Conservation (phyloP, 2,888 invertebrate genomes). For the Matsumyia berberina region DNA sequence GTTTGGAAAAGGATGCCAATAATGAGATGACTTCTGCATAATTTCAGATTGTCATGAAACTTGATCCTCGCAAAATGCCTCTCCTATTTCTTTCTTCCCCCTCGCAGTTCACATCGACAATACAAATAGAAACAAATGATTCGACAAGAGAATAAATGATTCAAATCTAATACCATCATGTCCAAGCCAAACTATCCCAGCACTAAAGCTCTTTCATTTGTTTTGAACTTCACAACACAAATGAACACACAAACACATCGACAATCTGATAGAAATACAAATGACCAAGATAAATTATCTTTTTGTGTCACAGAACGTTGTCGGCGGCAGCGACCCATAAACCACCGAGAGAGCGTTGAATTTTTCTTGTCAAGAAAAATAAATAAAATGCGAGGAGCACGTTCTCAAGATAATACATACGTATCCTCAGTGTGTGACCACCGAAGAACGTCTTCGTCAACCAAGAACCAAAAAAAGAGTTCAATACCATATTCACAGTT, state of each 20-base stretch:
- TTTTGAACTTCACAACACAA: slow-evolving; percentile 32
- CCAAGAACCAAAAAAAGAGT: slow-evolving; percentile 13
- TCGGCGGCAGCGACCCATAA: slow-evolving; percentile 60
- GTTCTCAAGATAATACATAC: slow-evolving; percentile 35
- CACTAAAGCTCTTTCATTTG: slow-evolving; percentile 22
- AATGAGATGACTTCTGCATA: too few species aligned
- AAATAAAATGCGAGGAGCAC: slow-evolving; percentile 20
- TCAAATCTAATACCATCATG: slow-evolving; percentile 52
- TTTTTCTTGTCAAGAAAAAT: slow-evolving; percentile 17
- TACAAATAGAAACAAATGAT: slow-evolving; percentile 1
- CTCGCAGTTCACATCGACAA: background rate
- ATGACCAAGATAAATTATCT: slow-evolving; percentile 65
- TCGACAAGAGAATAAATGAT: slow-evolving; percentile 21
- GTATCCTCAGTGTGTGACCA: slow-evolving; percentile 24
- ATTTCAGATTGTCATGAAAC: too few species aligned
- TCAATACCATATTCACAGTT: slow-evolving; percentile 27
- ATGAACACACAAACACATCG: slow-evolving; percentile 21
- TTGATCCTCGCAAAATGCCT: too few species aligned
- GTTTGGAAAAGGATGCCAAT: too few species aligned
- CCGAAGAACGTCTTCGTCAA: slow-evolving; percentile 25
- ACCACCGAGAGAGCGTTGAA: slow-evolving; percentile 52
- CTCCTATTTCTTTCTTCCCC: background rate
- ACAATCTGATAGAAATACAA: slow-evolving; percentile 66
- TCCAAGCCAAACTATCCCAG: slow-evolving; percentile 35
- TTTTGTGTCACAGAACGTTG: slow-evolving; percentile 57